Evolutionary conservation across 2,113 vertebrate species (phyloP), one percentile per base, ranked within the genome.

Genomic region (Chamaea fasciata): DNA sequence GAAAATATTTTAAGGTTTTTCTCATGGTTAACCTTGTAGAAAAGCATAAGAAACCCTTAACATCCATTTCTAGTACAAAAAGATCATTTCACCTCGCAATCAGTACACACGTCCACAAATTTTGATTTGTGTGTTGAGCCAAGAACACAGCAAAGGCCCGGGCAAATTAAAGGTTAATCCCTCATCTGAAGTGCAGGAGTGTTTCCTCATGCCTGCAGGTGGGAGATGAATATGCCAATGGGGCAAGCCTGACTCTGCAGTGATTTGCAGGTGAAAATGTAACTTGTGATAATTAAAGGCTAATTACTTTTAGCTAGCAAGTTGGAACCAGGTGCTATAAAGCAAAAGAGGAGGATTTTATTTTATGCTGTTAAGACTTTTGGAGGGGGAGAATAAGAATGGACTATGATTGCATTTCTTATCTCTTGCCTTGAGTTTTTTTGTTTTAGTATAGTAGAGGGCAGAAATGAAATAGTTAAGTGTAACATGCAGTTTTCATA

Each of bases 271-370:
- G 95, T 97, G 96, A 98, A 98, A 97, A 97, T 96, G 75, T 96
- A 97, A 97, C 95, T 96, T 94, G 89, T 97, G 94, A 93, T 98
- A 97, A 98, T 97, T 98, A 96, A 98, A 97, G 97, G 91, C 89
- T 98, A 97, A 98, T 98, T 98, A 97, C 95, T 63, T 47, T 95
- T 90, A 97, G 83, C 84, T 76, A 92, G 87, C 93, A 97, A 96
- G 90, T 94, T 92, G 92, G 94, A 96, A 70, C 70, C 95, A 97
- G 97, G 95, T 98, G 94, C 89, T 97, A 70, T 70, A 89, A 96
- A 92, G 77, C n/a, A 75, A 75, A 68, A 60, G 68, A 59, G 27
- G 86, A 65, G 86, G 50, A 10, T 60, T 78, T 93, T 84, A 15
- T 63, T 90, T n/a, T 3, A 1, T 22, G 7, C 7, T 83, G 7